Base-by-base conservation (phyloP, 92 coral and sea anemone genomes). In the Paramuricea clavata region DNA sequence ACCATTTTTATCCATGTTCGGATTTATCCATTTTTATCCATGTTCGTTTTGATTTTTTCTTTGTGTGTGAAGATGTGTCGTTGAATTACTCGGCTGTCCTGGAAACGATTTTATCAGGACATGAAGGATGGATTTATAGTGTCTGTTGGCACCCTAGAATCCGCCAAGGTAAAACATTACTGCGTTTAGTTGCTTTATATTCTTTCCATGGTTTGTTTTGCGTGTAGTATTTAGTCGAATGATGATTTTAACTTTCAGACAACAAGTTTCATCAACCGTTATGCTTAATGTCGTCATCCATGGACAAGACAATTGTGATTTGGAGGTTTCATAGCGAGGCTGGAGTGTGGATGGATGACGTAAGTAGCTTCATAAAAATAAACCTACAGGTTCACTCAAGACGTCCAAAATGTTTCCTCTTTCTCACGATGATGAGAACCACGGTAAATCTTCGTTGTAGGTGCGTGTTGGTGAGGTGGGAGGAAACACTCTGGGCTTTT, bases 381-480 rank as follows among this genome's bases (percentile, higher is more conserved):
- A 10, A 39, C 44, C 10, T 10, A 4, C 10, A 4, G 44, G 44
- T 39, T 4, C 4, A 39, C 4, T 4, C 44, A 10, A 39, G 44
- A 39, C 44, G 44, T 39, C 44, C n/a, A n/a, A n/a, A n/a, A n/a
- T n/a, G n/a, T n/a, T n/a, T n/a, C n/a, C n/a, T n/a, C n/a, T n/a
- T n/a, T n/a, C n/a, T n/a, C n/a, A n/a, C n/a, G n/a, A n/a, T n/a
- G n/a, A n/a, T n/a, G n/a, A n/a, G n/a, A n/a, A n/a, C n/a, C n/a
- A n/a, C n/a, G n/a, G n/a, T n/a, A n/a, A n/a, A n/a, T n/a, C n/a
- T n/a, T n/a, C n/a, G n/a, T 47, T 59, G 2, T 82, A 96, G 99
- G 93, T 96, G 32, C 99, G 98, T 81, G 99, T 96, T 12, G 99
- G 99, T 33, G 99, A 95, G 71, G 99, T 96, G 36, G 99, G 99